phyloP scores from a whole-genome alignment of 2,113 vertebrate species.

The Rhea americana region DNA sequence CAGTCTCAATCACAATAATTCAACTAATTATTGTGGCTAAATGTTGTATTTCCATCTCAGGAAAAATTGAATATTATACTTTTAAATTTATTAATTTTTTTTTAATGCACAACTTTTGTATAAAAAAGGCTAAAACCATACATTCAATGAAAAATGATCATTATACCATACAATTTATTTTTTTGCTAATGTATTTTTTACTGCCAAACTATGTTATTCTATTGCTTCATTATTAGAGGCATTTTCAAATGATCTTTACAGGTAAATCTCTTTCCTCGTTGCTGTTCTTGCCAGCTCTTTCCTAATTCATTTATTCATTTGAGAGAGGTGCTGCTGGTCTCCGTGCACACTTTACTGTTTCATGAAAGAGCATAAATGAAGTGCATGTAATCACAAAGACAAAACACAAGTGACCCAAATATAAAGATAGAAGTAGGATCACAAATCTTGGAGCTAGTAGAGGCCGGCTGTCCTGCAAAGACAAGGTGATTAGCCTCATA shows the following conservation, averaged over 20 bases:
- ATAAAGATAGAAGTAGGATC: not conserved
- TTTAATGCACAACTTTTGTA: not conserved
- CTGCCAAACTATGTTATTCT: not conserved
- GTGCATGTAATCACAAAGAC: not conserved
- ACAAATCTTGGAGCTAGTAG: not conserved
- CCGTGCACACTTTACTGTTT: not conserved
- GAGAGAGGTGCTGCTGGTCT: not conserved
- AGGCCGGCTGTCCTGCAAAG: slow-evolving; percentile 3
- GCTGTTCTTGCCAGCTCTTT: not conserved
- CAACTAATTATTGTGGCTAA: not conserved
- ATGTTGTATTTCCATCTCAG: not conserved
- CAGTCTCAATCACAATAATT: not conserved
- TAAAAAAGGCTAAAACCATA: not conserved
- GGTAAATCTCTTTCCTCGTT: not conserved
- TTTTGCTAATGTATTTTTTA: not conserved
- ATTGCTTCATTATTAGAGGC: not conserved
- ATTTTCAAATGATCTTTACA: not conserved
- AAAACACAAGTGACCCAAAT: not conserved
- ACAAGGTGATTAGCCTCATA: not conserved
- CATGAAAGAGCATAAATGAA: fast-evolving
- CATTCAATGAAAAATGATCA: not conserved
- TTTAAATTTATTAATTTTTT: not conserved
- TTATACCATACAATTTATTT: not conserved
- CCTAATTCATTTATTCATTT: not conserved
- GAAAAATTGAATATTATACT: not conserved